Evolutionary conservation across 2,888 invertebrate species (phyloP), one percentile per base, ranked within the genome.

Genomic region (Seladonia tumulorum): DNA sequence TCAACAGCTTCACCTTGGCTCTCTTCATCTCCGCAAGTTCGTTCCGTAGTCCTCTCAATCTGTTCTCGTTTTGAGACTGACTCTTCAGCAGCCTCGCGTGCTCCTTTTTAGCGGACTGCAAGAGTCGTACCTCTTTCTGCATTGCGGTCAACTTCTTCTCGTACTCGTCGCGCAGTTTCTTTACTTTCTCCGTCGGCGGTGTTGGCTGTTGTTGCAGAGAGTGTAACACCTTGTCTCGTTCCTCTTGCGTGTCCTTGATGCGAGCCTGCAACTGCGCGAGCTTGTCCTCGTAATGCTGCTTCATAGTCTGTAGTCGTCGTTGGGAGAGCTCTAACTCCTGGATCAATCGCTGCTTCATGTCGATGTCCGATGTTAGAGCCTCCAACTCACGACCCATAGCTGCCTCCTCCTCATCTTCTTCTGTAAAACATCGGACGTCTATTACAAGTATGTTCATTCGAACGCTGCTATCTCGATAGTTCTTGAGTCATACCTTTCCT

Each of bases 321-420:
- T 99, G 99, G 0, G 98, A 98, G 82, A 97, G 95, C 94, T 99
- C 99, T 89, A 99, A 95, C 93, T 99, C 99, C 92, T 99, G 98
- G 87, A 99, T 99, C 71, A 99, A 96, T 81, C 98, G 97, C 90
- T 99, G 98, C 94, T 99, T 99, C 80, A 99, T 98, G 93, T 98
- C 98, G 89, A 99, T 99, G 95, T 99, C 99, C 73, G 98, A 98
- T 81, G 98, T 99, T 25, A 99, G 95, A 16, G 98, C 97, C 22
- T 98, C 98, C 84, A 99, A 95, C 94, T 99, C 98, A 49, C 98
- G 97, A 89, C 98, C 96, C 86, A 97, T 96, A 63, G 97, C 96
- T 70, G 95, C 96, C 85, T 96, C 96, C 80, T 96, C 96, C 78
- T 95, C 95, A 72, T 95, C 95, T 81, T 95, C 95, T 88, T 95